Base-by-base conservation (phyloP, 2,797 vertebrate species). In the Gallinago stenura region DNA sequence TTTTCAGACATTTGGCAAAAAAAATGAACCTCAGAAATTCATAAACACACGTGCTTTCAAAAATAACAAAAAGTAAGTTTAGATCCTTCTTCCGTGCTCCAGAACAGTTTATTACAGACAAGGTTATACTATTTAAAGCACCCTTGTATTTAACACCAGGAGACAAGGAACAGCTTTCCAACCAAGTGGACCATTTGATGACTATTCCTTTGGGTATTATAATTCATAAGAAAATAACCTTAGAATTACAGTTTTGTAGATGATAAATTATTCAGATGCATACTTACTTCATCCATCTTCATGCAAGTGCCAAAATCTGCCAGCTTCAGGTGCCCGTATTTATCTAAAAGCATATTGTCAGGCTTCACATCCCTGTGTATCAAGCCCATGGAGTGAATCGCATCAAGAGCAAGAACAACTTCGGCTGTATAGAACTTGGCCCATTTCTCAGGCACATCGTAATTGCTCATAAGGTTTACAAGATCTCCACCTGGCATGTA, bases 401-500 rank as follows among this genome's bases (percentile, higher is more conserved):
- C 99, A 54, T 99, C 99, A 90, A 99, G 98, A 70, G 99, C 99
- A 97, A 99, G 99, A 91, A 99, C 99, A 68, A 99, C 99, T 97
- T 99, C 99, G 0, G 99, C 99, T 18, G 99, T 99, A 90, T 99
- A 99, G 98, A 99, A 99, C 93, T 99, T 99, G 91, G 99, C 99
- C 99, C 99, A 99, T 88, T 99, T 99, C 97, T 99, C 99, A 28
- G 99, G 99, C 77, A 99, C 99, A 81, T 99, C 99, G 1, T 99
- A 99, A 92, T 99, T 99, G 98, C 99, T 99, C 98, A 99, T 99
- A 94, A 99, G 99, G 97, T 99, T 99, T 79, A 99, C 99, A 83
- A 99, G 98, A 97, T 99, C 99, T n/a, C 99, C 99, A 25, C 99
- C 99, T 22, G 99, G 99, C 99, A 99, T 99, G 97, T 99, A 99